Evolutionary conservation across 2,113 vertebrate genomes (phyloP), one percentile per base, ranked within the genome.

Genomic region (Junco hyemalis): DNA sequence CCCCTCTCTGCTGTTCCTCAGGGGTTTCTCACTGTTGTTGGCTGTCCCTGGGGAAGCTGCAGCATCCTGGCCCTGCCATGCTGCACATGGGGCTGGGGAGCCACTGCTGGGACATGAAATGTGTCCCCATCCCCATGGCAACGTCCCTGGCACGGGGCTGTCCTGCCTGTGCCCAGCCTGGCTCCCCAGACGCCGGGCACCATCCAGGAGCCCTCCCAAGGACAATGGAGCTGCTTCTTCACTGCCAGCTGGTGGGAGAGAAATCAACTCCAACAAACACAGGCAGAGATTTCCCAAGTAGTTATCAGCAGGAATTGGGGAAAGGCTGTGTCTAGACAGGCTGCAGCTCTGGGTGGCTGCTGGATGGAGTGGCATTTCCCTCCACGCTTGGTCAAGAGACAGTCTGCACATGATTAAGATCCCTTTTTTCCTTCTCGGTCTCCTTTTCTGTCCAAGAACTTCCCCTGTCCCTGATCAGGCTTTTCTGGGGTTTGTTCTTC

Each of bases 311-410:
- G 91, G 93, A 96, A 96, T 95, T 89, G 0, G 33, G 90, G 73
- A 88, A 96, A 88, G 88, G 93, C 86, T 96, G 91, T 94, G 97
- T 98, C 97, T 97, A 98, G 97, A 98, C 96, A 94, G 90, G 94
- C 94, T 97, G 90, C 90, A 91, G 83, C 50, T 60, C 13, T 31
- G 96, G 91, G 85, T 95, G 79, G 83, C 92, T 72, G 91, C 79
- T 85, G 88, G 87, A 72, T 22, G n/a, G 59, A 86, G 82, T 76
- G 90, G 78, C 90, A 63, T 96, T 95, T 96, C 88, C 94, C 93
- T 96, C 88, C 45, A 54, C 1, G 14, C 92, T 96, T 97, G 77
- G 77, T 96, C 81, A 88, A 96, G 93, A 94, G 48, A 57, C 66
- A 76, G 63, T 77, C 94, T 97, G 96, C 65, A 93, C 74, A 89